phyloP scores from a whole-genome alignment of 2,888 invertebrate genomes.

The Oscheius sp. region DNA sequence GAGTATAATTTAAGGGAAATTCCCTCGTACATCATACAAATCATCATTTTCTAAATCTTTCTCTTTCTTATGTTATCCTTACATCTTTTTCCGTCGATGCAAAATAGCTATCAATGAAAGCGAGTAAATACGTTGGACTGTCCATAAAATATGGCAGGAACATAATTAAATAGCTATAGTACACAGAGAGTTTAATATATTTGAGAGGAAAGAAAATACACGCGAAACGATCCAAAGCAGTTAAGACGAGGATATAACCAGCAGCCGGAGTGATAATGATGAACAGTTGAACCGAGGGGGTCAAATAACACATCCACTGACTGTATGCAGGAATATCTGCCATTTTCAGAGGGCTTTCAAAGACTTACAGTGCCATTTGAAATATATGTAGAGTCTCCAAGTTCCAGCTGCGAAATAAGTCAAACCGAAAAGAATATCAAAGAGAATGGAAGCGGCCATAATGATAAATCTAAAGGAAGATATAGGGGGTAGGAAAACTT shows the following conservation, averaged over 20 bases:
- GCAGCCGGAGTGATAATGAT: slow-evolving; percentile 48
- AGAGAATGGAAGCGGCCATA: slow-evolving; percentile 42
- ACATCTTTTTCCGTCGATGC: not conserved
- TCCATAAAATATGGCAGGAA: slow-evolving; percentile 39
- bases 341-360: not conserved
- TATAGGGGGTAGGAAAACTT: not conserved
- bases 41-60: slow-evolving; percentile 39
- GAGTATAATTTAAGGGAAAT: slow-evolving; percentile 33
- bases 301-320: slow-evolving; percentile 41
- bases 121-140: slow-evolving; percentile 37
- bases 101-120: slow-evolving; percentile 16
- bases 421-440: slow-evolving; percentile 49
- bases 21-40: slow-evolving; percentile 45
- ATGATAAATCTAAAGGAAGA: slow-evolving; percentile 38
- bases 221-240: slow-evolving; percentile 45
- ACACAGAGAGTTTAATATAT: slow-evolving; percentile 42
- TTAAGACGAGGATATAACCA: slow-evolving; percentile 34
- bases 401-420: slow-evolving; percentile 46
- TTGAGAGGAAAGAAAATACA: slow-evolving; percentile 50
- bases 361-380: slow-evolving; percentile 36
- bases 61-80: not conserved
- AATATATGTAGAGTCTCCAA: slow-evolving; percentile 36
- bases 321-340: slow-evolving; percentile 43
- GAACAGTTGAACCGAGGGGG: slow-evolving; percentile 44
- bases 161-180: slow-evolving; percentile 43